These are phyloP conservation scores for Natrix natrix DNA, from an alignment of 2,797 vertebrate species.

Conservation along the genomic window DNA sequence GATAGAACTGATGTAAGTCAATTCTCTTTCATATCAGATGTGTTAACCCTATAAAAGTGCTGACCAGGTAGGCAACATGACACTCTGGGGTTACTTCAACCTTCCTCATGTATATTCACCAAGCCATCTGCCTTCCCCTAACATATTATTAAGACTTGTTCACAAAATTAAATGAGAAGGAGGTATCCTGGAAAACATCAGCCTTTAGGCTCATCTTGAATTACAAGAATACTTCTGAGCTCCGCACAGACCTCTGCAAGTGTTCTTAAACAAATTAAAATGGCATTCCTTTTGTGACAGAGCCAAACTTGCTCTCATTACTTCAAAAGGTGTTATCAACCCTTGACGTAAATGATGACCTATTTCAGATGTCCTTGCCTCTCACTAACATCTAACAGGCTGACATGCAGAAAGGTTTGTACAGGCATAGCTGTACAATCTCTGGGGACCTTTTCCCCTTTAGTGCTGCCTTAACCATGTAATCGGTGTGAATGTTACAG, in stretches of 20 bases:
- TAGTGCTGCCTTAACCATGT: not conserved
- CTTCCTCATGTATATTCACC: not conserved
- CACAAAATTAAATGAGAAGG: not conserved
- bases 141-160: not conserved
- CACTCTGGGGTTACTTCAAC: not conserved
- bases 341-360: not conserved
- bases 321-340: not conserved
- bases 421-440: not conserved
- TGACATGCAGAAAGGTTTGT: not conserved
- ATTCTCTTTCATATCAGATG: not conserved
- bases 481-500: not conserved
- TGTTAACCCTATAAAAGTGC: not conserved
- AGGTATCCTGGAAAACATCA: not conserved
- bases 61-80: not conserved
- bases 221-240: not conserved
- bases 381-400: not conserved
- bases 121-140: not conserved
- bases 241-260: not conserved
- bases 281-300: not conserved
- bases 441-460: not conserved
- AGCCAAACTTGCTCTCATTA: not conserved
- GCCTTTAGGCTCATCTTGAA: not conserved
- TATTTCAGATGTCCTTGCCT: not conserved
- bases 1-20: not conserved
- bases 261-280: not conserved